Percentiles rank a stretch among this genome's conserved stretches.
phyloP scores from a whole-genome alignment of 2,888 invertebrate genomes.

The Ennomos quercinarius region DNA sequence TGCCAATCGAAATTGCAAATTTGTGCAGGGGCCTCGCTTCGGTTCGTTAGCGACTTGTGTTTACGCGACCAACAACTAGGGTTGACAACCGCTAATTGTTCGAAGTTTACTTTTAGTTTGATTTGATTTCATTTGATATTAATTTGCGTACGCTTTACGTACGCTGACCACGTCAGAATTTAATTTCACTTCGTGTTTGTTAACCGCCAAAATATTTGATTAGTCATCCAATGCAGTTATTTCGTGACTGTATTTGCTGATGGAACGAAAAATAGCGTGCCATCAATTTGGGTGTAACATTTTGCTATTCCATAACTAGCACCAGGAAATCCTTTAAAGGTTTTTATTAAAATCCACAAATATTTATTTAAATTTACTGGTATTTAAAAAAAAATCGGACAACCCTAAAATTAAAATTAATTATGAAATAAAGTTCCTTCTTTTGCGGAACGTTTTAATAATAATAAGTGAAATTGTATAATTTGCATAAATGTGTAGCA shows the following conservation, averaged over 20 bases:
- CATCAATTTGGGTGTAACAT: neutral
- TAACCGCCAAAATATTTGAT: slow-evolving; percentile 30
- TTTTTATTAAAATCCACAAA: neutral
- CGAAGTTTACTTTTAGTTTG: slow-evolving; percentile 67
- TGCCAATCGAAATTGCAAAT: slow-evolving; percentile 85
- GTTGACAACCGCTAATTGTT: slow-evolving; percentile 77
- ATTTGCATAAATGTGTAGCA: slow-evolving; percentile 70
- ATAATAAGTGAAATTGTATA: slow-evolving; percentile 63
- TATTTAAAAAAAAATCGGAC: slow-evolving; percentile 22
- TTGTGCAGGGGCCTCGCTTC: slow-evolving; percentile 81
- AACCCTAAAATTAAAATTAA: slow-evolving; percentile 53
- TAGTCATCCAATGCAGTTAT: slow-evolving; percentile 23
- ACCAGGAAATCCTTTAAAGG: too few species aligned
- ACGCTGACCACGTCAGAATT: slow-evolving; percentile 24
- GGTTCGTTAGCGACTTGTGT: slow-evolving; percentile 85
- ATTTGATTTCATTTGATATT: slow-evolving; percentile 48
- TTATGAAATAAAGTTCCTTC: slow-evolving; percentile 60
- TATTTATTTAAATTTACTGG: too few species aligned
- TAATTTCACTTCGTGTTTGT: slow-evolving; percentile 19
- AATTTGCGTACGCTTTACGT: slow-evolving; percentile 38
- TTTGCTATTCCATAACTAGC: neutral
- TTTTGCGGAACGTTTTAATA: slow-evolving; percentile 69
- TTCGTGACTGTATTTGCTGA: slow-evolving; percentile 18
- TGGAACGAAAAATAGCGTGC: slow-evolving; percentile 10
- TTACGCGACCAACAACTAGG: slow-evolving; percentile 79